These are phyloP conservation scores for Mesoclemmys tuberculata DNA, from an alignment of 2,113 vertebrate genomes.

Conservation along the genomic window DNA sequence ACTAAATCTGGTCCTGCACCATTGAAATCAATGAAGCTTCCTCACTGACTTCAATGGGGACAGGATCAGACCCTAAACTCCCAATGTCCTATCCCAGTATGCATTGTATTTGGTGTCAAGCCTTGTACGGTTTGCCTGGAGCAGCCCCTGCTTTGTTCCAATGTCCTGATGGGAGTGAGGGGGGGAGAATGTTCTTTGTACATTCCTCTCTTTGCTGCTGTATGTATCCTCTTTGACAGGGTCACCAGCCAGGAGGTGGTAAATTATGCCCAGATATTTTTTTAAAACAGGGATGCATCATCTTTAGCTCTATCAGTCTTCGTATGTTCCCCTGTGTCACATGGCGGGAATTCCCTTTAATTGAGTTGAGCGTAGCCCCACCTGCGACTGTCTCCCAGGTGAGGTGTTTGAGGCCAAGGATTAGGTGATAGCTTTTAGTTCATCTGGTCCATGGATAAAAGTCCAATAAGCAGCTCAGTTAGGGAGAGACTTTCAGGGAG, in stretches of 20 bases:
- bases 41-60: background rate
- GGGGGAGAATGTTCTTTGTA: background rate
- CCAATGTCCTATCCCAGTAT: background rate
- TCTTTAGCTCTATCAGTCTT: background rate
- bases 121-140: background rate
- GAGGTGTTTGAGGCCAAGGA: background rate
- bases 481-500: background rate
- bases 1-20: background rate
- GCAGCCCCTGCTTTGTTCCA: background rate
- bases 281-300: background rate
- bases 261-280: background rate
- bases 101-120: background rate
- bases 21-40: background rate
- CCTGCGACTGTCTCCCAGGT: background rate
- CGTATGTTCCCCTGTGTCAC: background rate
- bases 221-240: background rate
- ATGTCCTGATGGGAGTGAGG: background rate
- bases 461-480: background rate
- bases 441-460: background rate
- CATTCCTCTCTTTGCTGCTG: background rate
- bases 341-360: background rate
- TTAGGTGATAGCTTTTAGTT: background rate
- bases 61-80: background rate
- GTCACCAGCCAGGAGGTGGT: background rate
- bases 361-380: background rate